These are phyloP conservation scores for Halocynthia roretzi DNA, from an alignment of 23 tunicate genomes.

Conservation along the genomic window DNA sequence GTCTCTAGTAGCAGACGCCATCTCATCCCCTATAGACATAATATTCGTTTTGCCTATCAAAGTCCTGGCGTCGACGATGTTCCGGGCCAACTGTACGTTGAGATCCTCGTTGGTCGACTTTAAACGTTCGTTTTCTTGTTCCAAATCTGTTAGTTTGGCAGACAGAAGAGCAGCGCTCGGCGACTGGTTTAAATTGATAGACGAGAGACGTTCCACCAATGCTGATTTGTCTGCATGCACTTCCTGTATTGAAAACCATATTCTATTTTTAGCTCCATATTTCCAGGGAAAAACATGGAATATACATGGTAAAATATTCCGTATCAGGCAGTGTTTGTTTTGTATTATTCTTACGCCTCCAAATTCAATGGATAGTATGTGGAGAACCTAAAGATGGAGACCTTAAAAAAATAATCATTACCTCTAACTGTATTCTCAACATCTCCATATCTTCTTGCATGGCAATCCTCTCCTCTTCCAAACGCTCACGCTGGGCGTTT, in stretches of 20 bases:
- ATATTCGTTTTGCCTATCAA: conserved; percentile 40
- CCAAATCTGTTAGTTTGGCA: conserved; percentile 32
- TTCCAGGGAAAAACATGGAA: too few relatives aligned
- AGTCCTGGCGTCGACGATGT: conserved; percentile 59
- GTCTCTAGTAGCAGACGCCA: conserved; percentile 61
- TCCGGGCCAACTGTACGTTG: conserved; percentile 69
- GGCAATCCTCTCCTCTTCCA: neutral
- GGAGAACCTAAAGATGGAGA: too few relatives aligned
- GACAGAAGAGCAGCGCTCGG: conserved; percentile 18
- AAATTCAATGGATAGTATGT: too few relatives aligned
- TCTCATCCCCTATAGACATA: conserved; percentile 57
- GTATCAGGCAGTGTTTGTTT: too few relatives aligned
- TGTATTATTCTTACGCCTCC: too few relatives aligned
- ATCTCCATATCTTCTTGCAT: conserved; percentile 15
- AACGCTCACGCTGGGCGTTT: conserved; percentile 7
- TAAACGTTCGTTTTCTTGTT: conserved; percentile 62
- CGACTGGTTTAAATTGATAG: neutral
- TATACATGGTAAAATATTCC: too few relatives aligned
- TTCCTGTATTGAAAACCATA: too few relatives aligned
- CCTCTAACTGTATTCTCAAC: conserved; percentile 17
- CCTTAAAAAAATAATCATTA: neutral
- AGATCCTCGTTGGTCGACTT: conserved; percentile 65
- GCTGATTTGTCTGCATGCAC: too few relatives aligned
- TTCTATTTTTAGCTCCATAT: too few relatives aligned
- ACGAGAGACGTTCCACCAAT: too few relatives aligned